phyloP scores from a whole-genome alignment of 2,888 invertebrate species.

The Watsonalla binaria region DNA sequence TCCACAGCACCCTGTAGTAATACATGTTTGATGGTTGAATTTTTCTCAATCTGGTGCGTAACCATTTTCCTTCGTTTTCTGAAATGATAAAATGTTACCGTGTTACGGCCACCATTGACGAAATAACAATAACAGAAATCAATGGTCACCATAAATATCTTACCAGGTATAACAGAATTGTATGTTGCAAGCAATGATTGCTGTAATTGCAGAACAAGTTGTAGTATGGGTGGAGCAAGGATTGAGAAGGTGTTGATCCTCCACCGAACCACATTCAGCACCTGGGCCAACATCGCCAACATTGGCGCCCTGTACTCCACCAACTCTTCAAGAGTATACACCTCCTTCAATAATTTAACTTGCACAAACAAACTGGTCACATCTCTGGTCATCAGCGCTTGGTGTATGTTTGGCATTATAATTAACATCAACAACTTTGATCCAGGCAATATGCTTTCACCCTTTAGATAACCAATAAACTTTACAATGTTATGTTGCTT shows the following conservation, averaged over 20 bases:
- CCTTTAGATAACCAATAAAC: slow-evolving; percentile 51
- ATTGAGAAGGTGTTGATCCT: slow-evolving; percentile 45
- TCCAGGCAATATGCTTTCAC: slow-evolving; percentile 35
- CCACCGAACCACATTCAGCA: slow-evolving; percentile 56
- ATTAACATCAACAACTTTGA: slow-evolving; percentile 50
- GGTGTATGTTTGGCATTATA: slow-evolving; percentile 61
- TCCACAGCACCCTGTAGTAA: slow-evolving; percentile 61
- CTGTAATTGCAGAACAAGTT: slow-evolving; percentile 45
- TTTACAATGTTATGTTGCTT: slow-evolving; percentile 44
- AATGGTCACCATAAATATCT: slow-evolving; percentile 5
- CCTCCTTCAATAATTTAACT: slow-evolving; percentile 40
- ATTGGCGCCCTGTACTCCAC: slow-evolving; percentile 57
- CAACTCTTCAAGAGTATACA: slow-evolving; percentile 43
- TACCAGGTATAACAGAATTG: slow-evolving; percentile 47
- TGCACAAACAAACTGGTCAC: slow-evolving; percentile 38
- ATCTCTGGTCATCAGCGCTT: slow-evolving; percentile 42
- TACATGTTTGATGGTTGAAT: slow-evolving; percentile 58
- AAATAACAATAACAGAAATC: background rate
- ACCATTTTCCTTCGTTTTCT: slow-evolving; percentile 63
- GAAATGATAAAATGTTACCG: slow-evolving; percentile 15
- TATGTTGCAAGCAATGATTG: slow-evolving; percentile 45
- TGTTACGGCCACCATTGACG: background rate
- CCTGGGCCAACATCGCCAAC: slow-evolving; percentile 61
- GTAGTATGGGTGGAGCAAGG: slow-evolving; percentile 40
- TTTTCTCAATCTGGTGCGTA: slow-evolving; percentile 49